Percentiles rank a stretch among this genome's conserved stretches.
phyloP scores from a whole-genome alignment of 1,140 invertebrate genomes.

The Penaeus japonicus region DNA sequence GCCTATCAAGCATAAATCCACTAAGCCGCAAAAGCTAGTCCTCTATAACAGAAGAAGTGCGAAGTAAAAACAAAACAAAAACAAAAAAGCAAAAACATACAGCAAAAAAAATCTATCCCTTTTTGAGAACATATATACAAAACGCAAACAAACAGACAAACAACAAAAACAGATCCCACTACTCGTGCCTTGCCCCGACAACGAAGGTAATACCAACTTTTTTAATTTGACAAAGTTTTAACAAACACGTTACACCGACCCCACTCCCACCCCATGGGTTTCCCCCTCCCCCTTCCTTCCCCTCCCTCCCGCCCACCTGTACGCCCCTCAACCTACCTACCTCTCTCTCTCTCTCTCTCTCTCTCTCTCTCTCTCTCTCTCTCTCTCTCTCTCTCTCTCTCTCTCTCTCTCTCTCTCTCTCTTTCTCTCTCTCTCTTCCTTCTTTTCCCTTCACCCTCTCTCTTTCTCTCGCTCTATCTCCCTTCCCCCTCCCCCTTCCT shows the following conservation, averaged over 20 bases:
- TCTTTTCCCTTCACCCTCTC: background rate
- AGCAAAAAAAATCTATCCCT: too few species aligned
- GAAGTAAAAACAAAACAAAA: too few species aligned
- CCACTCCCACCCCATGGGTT: background rate
- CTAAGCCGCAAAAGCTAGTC: too few species aligned
- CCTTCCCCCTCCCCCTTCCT: background rate
- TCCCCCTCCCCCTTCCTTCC: conserved; percentile 2
- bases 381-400: background rate
- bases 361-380: background rate
- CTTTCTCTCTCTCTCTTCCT: background rate
- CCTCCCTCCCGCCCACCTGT: background rate
- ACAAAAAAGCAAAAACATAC: too few species aligned
- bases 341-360: background rate
- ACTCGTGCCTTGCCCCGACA: conserved; percentile 9
- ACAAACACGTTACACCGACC: conserved; percentile 51
- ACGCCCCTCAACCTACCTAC: background rate
- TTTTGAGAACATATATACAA: background rate
- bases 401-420: background rate
- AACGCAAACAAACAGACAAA: conserved; percentile 20
- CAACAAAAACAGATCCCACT: background rate
- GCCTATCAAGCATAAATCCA: too few species aligned
- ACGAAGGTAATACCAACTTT: conserved; percentile 54
- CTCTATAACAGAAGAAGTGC: too few species aligned
- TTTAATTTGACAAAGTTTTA: conserved; percentile 56
- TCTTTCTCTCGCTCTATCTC: background rate